Evolutionary conservation across 2,888 invertebrate genomes (phyloP), one percentile per base, ranked within the genome.

Genomic region (Eristalinus aeneus): DNA sequence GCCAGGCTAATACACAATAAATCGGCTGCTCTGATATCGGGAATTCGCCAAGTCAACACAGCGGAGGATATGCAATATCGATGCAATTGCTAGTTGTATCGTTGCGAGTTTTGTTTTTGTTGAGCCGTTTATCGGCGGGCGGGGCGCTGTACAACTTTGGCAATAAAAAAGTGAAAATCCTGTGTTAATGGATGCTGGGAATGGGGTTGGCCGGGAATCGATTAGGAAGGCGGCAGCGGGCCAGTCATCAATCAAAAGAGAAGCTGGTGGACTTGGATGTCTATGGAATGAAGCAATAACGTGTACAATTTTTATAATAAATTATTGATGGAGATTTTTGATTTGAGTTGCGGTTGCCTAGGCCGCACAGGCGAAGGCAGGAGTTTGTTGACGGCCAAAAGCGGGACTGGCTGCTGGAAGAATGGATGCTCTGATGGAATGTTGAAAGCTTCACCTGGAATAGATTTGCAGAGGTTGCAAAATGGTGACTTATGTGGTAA

Each of bases 61-160:
- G n/a, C n/a, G n/a, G n/a, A n/a, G n/a, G n/a, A n/a, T n/a, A n/a
- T n/a, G n/a, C n/a, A n/a, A n/a, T n/a, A n/a, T n/a, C n/a, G n/a
- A n/a, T n/a, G n/a, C n/a, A n/a, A n/a, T n/a, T n/a, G n/a, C n/a
- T n/a, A n/a, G n/a, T n/a, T n/a, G n/a, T n/a, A n/a, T 27, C 27
- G 2, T 2, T 27, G 27, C 27, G 27, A 61, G 68, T 75, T 61
- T 68, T 75, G 67, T 68, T 69, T 75, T 76, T 69, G 63, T 63
- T 32, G 34, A 12, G 53, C 32, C 39, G 61, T 63, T 61, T 63
- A 60, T 71, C 32, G 53, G 27, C 53, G n/a, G 23, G 11, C 16
- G 2, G 16, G 12, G 32, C 34, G 71, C 11, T 20, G 34, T 54
- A 32, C 22, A 72, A 72, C 22, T 72, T 72, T 72, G 46, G 61